Conservation (phyloP, 2,113 vertebrate genomes). For the Chroicocephalus ridibundus region DNA sequence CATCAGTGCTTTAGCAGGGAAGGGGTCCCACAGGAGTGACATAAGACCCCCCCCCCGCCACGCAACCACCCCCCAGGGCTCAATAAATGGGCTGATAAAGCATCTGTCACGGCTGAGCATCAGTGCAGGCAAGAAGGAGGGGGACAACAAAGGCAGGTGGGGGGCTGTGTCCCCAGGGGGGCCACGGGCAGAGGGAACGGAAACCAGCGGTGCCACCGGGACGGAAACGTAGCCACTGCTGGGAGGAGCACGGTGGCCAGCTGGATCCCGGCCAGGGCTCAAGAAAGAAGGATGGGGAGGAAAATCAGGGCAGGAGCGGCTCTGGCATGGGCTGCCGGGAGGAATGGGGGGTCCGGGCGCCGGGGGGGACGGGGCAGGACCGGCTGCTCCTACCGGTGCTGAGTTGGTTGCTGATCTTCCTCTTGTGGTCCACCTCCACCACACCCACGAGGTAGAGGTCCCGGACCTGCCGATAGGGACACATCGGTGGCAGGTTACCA, state of each 20-base stretch:
- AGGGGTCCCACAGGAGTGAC: neutral
- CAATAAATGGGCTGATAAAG: neutral
- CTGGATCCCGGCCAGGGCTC: neutral
- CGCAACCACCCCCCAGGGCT: accelerated
- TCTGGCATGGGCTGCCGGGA: neutral
- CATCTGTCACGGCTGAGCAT: neutral
- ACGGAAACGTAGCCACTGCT: neutral
- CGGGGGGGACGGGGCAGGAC: neutral
- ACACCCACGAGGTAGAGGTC: constrained; percentile 78
- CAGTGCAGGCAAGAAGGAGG: neutral
- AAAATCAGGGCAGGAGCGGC: neutral
- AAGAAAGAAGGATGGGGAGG: neutral
- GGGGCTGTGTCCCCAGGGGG: accelerated
- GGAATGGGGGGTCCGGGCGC: neutral
- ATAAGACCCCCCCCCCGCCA: accelerated
- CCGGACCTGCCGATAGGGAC: constrained; percentile 60
- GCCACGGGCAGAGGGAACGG: neutral
- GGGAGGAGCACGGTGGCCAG: accelerated
- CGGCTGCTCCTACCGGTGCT: neutral
- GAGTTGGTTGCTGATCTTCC: constrained; percentile 26
- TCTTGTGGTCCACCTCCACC: constrained; percentile 51
- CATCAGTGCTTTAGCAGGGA: neutral
- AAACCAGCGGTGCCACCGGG: neutral
- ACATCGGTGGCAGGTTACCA: neutral
- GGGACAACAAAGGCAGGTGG: neutral